These are phyloP conservation scores for Spodoptera littoralis DNA, from an alignment of 2,888 invertebrate species.

Conservation along the genomic window DNA sequence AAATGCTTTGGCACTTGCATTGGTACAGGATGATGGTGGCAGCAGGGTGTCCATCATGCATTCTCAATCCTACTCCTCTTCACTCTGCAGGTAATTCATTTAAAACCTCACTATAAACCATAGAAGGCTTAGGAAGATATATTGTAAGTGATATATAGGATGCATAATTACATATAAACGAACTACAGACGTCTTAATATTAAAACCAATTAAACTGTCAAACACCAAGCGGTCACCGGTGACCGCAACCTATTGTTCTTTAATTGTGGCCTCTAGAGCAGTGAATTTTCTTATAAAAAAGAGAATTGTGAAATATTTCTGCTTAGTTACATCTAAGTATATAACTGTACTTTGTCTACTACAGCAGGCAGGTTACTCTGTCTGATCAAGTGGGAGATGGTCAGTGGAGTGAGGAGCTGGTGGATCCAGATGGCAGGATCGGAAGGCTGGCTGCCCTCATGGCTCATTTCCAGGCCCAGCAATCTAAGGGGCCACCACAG, in stretches of 20 bases:
- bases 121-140: too few species aligned
- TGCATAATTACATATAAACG: too few species aligned
- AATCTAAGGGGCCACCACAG: slow-evolving; percentile 65
- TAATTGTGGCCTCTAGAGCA: too few species aligned
- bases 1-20: slow-evolving; percentile 72
- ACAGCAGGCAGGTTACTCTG: slow-evolving; percentile 74
- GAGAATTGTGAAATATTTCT: too few species aligned
- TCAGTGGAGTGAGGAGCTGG: slow-evolving; percentile 80
- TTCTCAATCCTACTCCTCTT: slow-evolving; percentile 77
- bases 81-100: slow-evolving; percentile 78
- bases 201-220: too few species aligned
- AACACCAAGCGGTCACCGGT: too few species aligned
- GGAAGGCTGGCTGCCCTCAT: slow-evolving; percentile 79
- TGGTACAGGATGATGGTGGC: slow-evolving; percentile 77
- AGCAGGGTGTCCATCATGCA: slow-evolving; percentile 83
- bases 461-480: slow-evolving; percentile 74
- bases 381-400: slow-evolving; percentile 76
- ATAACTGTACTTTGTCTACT: not conserved
- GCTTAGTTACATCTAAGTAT: too few species aligned
- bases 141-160: too few species aligned
- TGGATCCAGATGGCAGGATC: slow-evolving; percentile 77
- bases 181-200: too few species aligned
- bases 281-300: too few species aligned
- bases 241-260: too few species aligned
- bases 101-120: not conserved